These are phyloP conservation scores for Uria aalge DNA, from an alignment of 2,113 vertebrate genomes.

Conservation along the genomic window DNA sequence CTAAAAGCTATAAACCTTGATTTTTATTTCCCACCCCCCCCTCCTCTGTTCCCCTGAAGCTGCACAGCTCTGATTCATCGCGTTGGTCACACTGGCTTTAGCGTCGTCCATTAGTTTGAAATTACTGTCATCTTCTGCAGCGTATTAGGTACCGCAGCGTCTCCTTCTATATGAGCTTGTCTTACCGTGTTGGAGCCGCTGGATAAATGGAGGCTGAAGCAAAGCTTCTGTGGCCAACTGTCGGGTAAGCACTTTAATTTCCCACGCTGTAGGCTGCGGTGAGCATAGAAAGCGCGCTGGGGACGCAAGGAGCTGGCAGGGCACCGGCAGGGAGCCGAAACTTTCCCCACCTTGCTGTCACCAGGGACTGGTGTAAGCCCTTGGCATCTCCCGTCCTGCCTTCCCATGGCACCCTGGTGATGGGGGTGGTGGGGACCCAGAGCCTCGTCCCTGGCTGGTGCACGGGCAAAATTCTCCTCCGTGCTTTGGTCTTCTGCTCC, in stretches of 20 bases:
- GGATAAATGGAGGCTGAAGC: neutral
- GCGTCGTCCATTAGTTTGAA: neutral
- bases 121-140: neutral
- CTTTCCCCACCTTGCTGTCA: neutral
- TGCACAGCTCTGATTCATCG: neutral
- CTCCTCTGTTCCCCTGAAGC: neutral
- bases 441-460: neutral
- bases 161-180: neutral
- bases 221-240: neutral
- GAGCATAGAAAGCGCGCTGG: neutral
- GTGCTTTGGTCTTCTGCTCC: neutral
- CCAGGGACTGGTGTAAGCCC: neutral
- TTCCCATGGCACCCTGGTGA: neutral
- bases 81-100: neutral
- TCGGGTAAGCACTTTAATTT: neutral
- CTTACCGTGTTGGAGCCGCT: fast-evolving
- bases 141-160: fast-evolving
- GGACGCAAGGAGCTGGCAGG: neutral
- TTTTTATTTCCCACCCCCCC: neutral
- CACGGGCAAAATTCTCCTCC: neutral
- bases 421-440: neutral
- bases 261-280: fast-evolving
- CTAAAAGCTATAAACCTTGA: neutral
- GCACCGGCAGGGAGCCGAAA: neutral
- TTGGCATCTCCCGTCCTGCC: neutral